Base-by-base conservation (phyloP, 2,113 vertebrate species). In the Cottus gobio region DNA sequence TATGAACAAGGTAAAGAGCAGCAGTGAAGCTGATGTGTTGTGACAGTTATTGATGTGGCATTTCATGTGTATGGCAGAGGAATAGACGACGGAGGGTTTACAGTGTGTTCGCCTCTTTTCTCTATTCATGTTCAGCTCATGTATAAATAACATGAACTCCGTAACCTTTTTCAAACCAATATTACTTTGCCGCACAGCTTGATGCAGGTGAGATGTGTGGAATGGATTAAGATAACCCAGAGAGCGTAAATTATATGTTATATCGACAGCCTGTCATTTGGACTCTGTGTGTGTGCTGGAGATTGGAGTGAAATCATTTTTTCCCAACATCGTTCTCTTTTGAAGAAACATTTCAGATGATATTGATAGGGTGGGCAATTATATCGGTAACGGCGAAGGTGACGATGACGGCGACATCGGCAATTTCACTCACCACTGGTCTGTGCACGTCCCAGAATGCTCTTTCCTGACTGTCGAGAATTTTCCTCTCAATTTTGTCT, bases 371-470 rank as follows among this genome's bases (percentile, higher is more conserved):
- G 67, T 69, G 31, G 39, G 44, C 18, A 52, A 58, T 30, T 34
- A 39, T 52, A 39, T 52, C 18, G 44, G 18, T 26, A 34, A 69
- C 20, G 28, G 65, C 66, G 34, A 68, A 68, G 36, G 62, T 64
- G 48, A 61, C 37, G 36, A 67, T 66, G 63, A 36, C 66, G 67
- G 58, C 20, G 65, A 26, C 44, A 74, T 72, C 65, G 37, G 50
- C 54, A 37, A 64, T 72, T 85, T 83, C 48, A 94, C 97, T 96
- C 94, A 99, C 98, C 97, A 99, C 97, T 0, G 98, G 98, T 92
- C 97, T 96, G 85, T 99, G 97, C 39, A 99, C 98, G 0, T 99
- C 98, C 98, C 98, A 99, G 94, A 99, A 99, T 0, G 98, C 98
- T 95, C 97, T 93, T 86, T 99, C 98, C 82, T 99, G 98, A 91